Base-by-base conservation (phyloP, 2,888 invertebrate genomes). In the Andricus curvator region DNA sequence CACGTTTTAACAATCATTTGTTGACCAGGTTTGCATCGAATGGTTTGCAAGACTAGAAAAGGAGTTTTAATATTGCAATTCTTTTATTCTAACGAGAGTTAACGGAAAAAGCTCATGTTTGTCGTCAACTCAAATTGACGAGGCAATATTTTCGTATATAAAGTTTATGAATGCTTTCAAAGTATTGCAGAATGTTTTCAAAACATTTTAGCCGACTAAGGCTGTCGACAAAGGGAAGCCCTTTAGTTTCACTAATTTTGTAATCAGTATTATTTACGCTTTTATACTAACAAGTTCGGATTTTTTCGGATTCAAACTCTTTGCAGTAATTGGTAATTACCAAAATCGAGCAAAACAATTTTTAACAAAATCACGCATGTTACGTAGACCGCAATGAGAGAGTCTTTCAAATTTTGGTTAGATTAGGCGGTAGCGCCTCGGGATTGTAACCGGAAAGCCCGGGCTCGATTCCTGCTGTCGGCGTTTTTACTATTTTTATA, bases 61-160 rank as follows among this genome's bases (percentile, higher is more conserved):
- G 5, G 44, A 11, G 48, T 15, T 68, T 44, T 11, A 68, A 68
- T 29, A 25, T 48, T 68, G 44, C n/a, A 44, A 22, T 44, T 67
- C 44, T 22, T 44, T 68, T 22, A 48, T 44, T 68, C 44, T 22
- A 17, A 68, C 48, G 25, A 48, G 68, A 68, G 48, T 48, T 70
- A 70, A 44, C 48, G 22, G 25, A 48, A 25, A 25, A 17, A 51
- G 25, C 25, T 29, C 48, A 48, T 48, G 48, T 48, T 44, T 68
- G 44, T 68, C 25, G 44, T 68, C 25, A 41, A 68, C 17, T 44
- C 17, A 44, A 44, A 48, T 68, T 41, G 78, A 74, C 48, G 79
- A 77, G 80, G 80, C 78, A 82, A 81, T 83, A 83, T 82, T 82
- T 82, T 80, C 68, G 56, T 80, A 80, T 77, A 74, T 33, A 70